Evolutionary conservation across 2,888 invertebrate species (phyloP).

Genomic region (Limnephilus rhombicus): DNA sequence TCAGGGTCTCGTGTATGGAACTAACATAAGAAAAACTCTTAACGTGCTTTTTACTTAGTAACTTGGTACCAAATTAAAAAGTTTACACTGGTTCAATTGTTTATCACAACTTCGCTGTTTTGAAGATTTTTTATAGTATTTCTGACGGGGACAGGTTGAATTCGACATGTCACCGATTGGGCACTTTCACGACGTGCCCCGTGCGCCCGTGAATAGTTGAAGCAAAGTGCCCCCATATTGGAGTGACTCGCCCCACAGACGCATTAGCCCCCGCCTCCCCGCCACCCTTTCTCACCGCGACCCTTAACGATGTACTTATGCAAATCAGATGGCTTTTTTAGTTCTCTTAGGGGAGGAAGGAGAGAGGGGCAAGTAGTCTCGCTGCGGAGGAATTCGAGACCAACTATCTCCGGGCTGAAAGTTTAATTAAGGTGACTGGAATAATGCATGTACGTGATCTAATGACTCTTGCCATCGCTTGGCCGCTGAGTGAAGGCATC

Average conservation of each 20-base stretch:
- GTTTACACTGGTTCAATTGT: not conserved
- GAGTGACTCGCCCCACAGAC: slow-evolving; percentile 55
- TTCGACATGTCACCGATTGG: slow-evolving; percentile 7
- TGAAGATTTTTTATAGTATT: too few relatives aligned
- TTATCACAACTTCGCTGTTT: not conserved
- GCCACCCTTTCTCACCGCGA: slow-evolving; percentile 48
- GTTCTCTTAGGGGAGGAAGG: slow-evolving; percentile 49
- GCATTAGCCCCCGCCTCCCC: slow-evolving; percentile 59
- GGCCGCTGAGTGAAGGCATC: not conserved
- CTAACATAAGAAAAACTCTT: too few relatives aligned
- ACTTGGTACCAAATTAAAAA: not conserved
- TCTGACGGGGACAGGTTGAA: not conserved
- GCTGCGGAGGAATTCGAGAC: slow-evolving; percentile 26
- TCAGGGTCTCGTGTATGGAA: too few relatives aligned
- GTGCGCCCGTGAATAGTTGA: slow-evolving; percentile 12
- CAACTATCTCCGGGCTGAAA: slow-evolving; percentile 52
- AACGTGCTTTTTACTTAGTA: too few relatives aligned
- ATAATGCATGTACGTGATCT: slow-evolving; percentile 24
- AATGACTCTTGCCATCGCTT: slow-evolving; percentile 7
- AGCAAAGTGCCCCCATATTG: slow-evolving; percentile 19
- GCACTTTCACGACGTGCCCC: slow-evolving; percentile 6
- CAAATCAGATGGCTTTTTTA: slow-evolving; percentile 66
- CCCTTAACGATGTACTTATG: slow-evolving; percentile 66
- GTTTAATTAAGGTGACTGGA: slow-evolving; percentile 52
- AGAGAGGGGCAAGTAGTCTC: slow-evolving; percentile 18